Conservation (phyloP, 2,888 invertebrate species). For the Eupithecia inturbata region DNA sequence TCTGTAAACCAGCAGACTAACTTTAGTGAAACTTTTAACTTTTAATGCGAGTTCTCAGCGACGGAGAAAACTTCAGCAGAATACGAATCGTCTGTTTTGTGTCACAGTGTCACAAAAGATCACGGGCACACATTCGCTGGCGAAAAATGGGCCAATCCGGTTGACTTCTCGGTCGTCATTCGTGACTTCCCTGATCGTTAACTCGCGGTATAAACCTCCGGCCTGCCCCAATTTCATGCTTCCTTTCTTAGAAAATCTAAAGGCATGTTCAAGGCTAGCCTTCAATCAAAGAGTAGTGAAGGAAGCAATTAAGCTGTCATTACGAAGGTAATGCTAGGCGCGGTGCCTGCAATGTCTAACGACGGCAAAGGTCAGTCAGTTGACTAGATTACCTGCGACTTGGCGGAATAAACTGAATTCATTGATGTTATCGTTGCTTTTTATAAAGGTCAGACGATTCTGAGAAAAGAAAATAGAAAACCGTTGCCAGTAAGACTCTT, state of each 20-base stretch:
- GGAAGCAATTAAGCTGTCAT: slow-evolving; percentile 49
- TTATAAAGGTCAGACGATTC: slow-evolving; percentile 20
- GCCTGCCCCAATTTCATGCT: slow-evolving; percentile 20
- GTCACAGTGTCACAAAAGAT: slow-evolving; percentile 13
- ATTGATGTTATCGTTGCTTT: slow-evolving; percentile 13
- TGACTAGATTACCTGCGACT: slow-evolving; percentile 41
- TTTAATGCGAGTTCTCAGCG: slow-evolving; percentile 30
- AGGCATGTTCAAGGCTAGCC: slow-evolving; percentile 26
- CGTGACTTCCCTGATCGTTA: slow-evolving; percentile 32
- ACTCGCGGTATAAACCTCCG: slow-evolving; percentile 20
- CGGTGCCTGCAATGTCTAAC: slow-evolving; percentile 34
- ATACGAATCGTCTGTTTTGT: slow-evolving; percentile 36
- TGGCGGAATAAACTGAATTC: slow-evolving; percentile 29
- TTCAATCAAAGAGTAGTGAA: slow-evolving; percentile 46
- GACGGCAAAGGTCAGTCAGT: slow-evolving; percentile 38
- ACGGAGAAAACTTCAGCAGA: slow-evolving; percentile 26
- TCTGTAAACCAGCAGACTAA: slow-evolving; percentile 38
- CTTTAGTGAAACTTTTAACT: slow-evolving; percentile 32
- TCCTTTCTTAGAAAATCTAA: slow-evolving; percentile 16
- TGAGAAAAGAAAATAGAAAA: not conserved
- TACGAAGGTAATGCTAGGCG: slow-evolving; percentile 40
- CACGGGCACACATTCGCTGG: slow-evolving; percentile 21
- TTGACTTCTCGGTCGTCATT: slow-evolving; percentile 31
- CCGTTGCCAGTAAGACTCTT: not conserved
- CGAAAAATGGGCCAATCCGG: slow-evolving; percentile 34